phyloP scores from a whole-genome alignment of 2,797 vertebrate genomes.

The Sebastes diaconus region DNA sequence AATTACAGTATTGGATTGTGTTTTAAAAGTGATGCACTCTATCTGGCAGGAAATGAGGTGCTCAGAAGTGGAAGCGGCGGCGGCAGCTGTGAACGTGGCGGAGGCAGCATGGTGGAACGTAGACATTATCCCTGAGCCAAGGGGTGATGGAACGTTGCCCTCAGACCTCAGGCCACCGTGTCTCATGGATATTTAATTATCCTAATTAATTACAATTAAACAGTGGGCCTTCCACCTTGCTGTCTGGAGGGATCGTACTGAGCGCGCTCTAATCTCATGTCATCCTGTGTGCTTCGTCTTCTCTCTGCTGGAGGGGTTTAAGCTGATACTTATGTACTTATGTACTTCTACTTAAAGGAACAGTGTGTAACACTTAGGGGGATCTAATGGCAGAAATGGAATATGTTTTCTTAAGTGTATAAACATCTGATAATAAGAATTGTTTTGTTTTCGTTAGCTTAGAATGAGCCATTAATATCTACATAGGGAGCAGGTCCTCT shows the following conservation, averaged over 20 bases:
- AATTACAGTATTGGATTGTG: conserved; percentile 19
- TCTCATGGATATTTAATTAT: conserved; percentile 49
- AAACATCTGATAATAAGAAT: too few relatives aligned
- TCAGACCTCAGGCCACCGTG: conserved; percentile 25
- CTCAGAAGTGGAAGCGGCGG: neutral
- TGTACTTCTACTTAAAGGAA: too few relatives aligned
- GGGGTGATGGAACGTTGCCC: conserved; percentile 1
- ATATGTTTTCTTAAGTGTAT: too few relatives aligned
- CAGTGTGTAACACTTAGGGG: too few relatives aligned
- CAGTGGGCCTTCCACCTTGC: neutral
- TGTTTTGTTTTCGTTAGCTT: too few relatives aligned
- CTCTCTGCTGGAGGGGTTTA: neutral
- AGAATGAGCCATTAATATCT: too few relatives aligned
- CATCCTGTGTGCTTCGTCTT: neutral
- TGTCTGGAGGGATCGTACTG: conserved; percentile 5
- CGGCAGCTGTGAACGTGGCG: neutral
- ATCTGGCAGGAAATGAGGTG: conserved; percentile 32
- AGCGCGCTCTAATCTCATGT: neutral
- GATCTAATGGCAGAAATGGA: too few relatives aligned
- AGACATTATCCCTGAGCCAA: neutral
- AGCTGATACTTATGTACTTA: neutral
- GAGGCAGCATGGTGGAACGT: neutral
- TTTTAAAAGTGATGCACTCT: conserved; percentile 21
- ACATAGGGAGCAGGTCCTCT: too few relatives aligned
- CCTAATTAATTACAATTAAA: conserved; percentile 56